Conservation (phyloP, 2,113 vertebrate genomes). For the Zosterops hypoxanthus region DNA sequence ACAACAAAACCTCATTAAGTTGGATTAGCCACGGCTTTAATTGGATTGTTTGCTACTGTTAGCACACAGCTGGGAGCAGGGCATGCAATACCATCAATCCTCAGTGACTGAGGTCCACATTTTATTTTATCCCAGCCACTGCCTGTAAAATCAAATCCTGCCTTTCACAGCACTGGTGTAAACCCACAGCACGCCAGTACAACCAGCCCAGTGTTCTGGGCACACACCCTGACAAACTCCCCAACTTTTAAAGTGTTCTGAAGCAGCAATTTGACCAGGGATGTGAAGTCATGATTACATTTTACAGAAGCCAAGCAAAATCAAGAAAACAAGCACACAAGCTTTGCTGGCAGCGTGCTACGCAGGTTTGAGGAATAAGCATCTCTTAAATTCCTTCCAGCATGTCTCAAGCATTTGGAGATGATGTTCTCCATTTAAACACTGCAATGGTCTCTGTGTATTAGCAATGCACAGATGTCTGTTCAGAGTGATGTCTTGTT, state of each 20-base stretch:
- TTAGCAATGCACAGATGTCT: background rate
- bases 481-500: background rate
- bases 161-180: background rate
- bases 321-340: background rate
- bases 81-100: background rate
- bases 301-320: background rate
- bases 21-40: background rate
- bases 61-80: background rate
- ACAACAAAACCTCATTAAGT: background rate
- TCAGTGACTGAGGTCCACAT: accelerated
- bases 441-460: background rate
- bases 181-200: background rate
- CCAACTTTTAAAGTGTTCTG: background rate
- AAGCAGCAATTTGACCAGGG: background rate
- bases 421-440: background rate
- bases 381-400: background rate
- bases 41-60: background rate
- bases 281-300: background rate
- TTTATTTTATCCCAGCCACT: background rate
- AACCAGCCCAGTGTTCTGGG: background rate
- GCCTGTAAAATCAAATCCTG: background rate
- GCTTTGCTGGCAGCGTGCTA: accelerated
- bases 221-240: background rate
- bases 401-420: background rate
- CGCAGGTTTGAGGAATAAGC: background rate